These are phyloP conservation scores for Ochotona princeps DNA, from an alignment of 2,113 vertebrate genomes.

Conservation along the genomic window DNA sequence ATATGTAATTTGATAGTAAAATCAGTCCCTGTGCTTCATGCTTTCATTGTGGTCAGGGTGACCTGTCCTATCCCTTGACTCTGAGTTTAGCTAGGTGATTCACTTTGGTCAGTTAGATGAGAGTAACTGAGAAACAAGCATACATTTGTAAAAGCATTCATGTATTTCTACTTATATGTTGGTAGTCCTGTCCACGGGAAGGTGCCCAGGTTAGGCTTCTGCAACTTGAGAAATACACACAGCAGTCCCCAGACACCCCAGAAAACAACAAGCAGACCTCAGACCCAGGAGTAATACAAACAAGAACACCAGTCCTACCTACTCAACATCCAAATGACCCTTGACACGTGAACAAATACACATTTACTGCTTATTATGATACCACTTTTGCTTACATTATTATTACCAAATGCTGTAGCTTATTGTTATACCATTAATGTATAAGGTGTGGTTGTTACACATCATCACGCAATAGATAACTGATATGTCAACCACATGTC, in stretches of 20 bases:
- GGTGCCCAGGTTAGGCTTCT: not conserved
- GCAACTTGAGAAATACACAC: not conserved
- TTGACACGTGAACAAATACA: not conserved
- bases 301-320: not conserved
- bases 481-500: not conserved
- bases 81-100: not conserved
- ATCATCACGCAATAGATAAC: not conserved
- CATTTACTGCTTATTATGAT: no score
- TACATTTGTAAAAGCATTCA: not conserved
- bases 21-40: not conserved
- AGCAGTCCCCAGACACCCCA: not conserved
- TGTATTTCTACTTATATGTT: slow-evolving; percentile 2
- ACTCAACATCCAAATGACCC: not conserved
- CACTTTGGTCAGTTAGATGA: not conserved
- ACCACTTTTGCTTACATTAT: no score
- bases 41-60: not conserved
- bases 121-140: not conserved
- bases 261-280: not conserved
- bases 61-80: not conserved
- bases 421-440: not conserved
- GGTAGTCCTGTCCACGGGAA: not conserved
- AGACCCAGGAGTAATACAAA: not conserved
- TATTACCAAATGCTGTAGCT: not conserved
- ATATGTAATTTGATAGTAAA: not conserved
- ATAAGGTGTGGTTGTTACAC: not conserved